Conservation (phyloP, 2,113 vertebrate genomes). For the Bettongia penicillata region DNA sequence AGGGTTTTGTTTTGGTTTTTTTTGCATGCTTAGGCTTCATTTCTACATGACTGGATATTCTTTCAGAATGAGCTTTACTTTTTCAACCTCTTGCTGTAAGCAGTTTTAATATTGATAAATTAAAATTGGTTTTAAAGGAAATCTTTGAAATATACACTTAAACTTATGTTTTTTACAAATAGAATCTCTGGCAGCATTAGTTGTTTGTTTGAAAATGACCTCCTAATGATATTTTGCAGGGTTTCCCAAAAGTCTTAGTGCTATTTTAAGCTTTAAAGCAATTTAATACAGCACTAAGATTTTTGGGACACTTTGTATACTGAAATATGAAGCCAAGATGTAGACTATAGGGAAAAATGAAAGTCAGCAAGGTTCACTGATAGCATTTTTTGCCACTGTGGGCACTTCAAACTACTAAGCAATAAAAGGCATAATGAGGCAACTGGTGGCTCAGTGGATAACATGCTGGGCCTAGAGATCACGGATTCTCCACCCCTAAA, state of each 20-base stretch:
- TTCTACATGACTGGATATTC: conserved; percentile 69
- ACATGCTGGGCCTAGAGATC: too few relatives aligned
- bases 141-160: conserved; percentile 48
- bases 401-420: background rate
- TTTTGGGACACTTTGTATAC: background rate
- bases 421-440: background rate
- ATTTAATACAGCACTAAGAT: background rate
- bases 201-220: conserved; percentile 55
- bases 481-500: too few relatives aligned
- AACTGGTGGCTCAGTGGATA: background rate
- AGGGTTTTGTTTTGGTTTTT: conserved; percentile 48
- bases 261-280: background rate
- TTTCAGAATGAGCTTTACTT: conserved; percentile 63
- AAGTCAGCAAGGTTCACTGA: background rate
- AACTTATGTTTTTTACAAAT: conserved; percentile 54
- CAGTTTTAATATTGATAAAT: conserved; percentile 57
- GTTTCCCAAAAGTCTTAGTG: background rate
- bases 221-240: conserved; percentile 36
- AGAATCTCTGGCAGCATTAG: conserved; percentile 30
- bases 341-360: background rate
- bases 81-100: conserved; percentile 59
- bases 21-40: conserved; percentile 62
- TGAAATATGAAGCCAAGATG: background rate
- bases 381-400: background rate
- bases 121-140: conserved; percentile 65